phyloP scores from a whole-genome alignment of 1,140 invertebrate genomes.

The Drosophila guanche region DNA sequence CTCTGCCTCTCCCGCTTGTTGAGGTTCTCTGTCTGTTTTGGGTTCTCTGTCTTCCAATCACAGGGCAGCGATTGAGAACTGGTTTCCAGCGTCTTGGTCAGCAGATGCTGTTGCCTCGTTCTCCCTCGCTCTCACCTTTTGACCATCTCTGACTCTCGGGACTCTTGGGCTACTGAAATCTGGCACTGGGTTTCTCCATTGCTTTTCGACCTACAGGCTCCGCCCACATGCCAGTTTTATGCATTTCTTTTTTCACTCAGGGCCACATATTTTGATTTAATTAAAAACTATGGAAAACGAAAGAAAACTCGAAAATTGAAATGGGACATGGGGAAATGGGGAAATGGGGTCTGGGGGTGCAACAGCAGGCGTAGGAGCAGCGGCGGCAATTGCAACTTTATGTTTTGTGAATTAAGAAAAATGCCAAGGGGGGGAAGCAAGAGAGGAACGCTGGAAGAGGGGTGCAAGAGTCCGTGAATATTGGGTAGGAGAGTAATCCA shows the following conservation, averaged over 20 bases:
- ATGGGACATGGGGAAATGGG: background rate
- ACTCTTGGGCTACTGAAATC: constrained; percentile 3
- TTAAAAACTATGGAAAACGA: constrained; percentile 48
- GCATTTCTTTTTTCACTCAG: background rate
- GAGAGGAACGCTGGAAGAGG: too few species aligned
- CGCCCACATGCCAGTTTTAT: constrained; percentile 27
- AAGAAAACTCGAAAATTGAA: constrained; percentile 16
- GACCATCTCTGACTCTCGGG: constrained; percentile 9
- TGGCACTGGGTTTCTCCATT: constrained; percentile 53
- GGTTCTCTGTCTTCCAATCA: constrained; percentile 61
- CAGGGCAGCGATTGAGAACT: constrained; percentile 46
- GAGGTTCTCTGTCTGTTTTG: background rate
- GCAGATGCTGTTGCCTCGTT: constrained; percentile 48
- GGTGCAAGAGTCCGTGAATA: background rate
- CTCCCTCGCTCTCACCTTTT: constrained; percentile 1
- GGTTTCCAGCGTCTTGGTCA: constrained; percentile 64
- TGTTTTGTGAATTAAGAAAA: constrained; percentile 17
- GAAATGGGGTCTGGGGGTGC: background rate
- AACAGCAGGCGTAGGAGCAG: background rate
- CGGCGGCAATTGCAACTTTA: constrained; percentile 23
- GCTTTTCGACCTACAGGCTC: constrained; percentile 38
- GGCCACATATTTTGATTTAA: constrained; percentile 57
- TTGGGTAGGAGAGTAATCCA: too few species aligned
- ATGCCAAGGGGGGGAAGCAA: background rate
- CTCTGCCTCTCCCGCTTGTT: background rate